Conservation (phyloP, 2,888 invertebrate species). For the Anagyrus pseudococci region DNA sequence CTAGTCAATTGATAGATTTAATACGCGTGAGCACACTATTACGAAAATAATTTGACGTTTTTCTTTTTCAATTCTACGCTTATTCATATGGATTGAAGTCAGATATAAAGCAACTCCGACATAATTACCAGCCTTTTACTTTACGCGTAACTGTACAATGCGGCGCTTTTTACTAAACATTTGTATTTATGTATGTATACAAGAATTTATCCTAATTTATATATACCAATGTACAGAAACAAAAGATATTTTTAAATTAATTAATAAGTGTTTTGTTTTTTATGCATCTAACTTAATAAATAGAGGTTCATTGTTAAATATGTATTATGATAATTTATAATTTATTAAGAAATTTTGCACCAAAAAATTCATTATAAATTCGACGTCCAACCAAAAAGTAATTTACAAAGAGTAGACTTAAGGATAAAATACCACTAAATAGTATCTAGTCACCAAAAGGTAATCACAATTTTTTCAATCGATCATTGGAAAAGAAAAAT, state of each 20-base stretch:
- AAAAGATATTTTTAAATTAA: conserved; percentile 12
- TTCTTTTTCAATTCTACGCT: too few species aligned
- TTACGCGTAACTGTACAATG: too few species aligned
- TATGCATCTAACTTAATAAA: conserved; percentile 18
- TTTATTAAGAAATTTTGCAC: conserved; percentile 32
- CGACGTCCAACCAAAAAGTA: conserved; percentile 26
- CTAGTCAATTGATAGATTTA: conserved; percentile 55
- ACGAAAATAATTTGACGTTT: too few species aligned
- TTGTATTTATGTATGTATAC: too few species aligned
- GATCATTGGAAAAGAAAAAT: too few species aligned
- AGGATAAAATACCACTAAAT: conserved; percentile 24
- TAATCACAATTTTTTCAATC: conserved; percentile 30
- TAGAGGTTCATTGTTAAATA: conserved; percentile 22
- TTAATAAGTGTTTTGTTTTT: too few species aligned
- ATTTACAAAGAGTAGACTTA: conserved; percentile 25
- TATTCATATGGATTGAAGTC: too few species aligned
- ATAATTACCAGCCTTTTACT: too few species aligned
- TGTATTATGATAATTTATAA: conserved; percentile 24
- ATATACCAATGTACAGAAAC: conserved; percentile 21
- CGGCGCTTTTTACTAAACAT: too few species aligned
- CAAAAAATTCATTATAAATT: conserved; percentile 20
- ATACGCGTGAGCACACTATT: conserved; percentile 8
- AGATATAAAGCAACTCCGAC: too few species aligned
- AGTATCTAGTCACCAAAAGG: conserved; percentile 48
- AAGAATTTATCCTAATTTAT: background rate